Base-by-base conservation (phyloP, 2,888 invertebrate genomes). In the Melieria crassipennis region DNA sequence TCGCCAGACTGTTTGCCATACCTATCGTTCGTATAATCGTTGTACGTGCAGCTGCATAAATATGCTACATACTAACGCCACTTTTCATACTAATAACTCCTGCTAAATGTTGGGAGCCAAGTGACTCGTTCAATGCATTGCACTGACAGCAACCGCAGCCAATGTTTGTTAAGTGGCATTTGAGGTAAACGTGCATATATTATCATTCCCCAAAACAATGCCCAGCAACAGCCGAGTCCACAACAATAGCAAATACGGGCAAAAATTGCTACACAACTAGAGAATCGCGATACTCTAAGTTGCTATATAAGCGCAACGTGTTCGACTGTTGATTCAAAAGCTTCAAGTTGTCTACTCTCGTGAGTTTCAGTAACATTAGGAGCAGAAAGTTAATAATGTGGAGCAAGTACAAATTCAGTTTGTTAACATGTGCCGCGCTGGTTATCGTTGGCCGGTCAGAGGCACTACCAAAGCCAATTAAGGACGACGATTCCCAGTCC, bases 1-100 rank as follows among this genome's bases (percentile, higher is more conserved):
- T 30, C 1, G 30, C 30, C 30, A 30, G 30, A 30, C 30, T 30
- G 30, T 30, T 30, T 30, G 30, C 30, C 30, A 13, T 7, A 52
- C 50, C 11, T 50, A 50, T 50, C 7, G 50, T 50, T 10, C 9
- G 52, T 11, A 9, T 7, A 52, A 7, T 5, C 47, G 47, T 30
- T 64, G 65, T 43, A 73, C 81, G 81, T 81, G 81, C 81, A 82
- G 80, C 81, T 81, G 81, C 81, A 81, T 82, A 81, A 82, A 82
- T 77, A 77, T 30, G 30, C 30, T 30, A 16, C 30, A 30, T 30
- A 30, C 30, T 30, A 30, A 30, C 30, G 30, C 30, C 30, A 30
- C 30, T 30, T 30, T 30, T 30, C 30, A 65, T 11, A 47, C 30
- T 9, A 6, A 62, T 65, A 47, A 6, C 56, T 52, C 5, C 11